Conservation (phyloP, 2,888 invertebrate species). For the Cosmorhoe ocellata region DNA sequence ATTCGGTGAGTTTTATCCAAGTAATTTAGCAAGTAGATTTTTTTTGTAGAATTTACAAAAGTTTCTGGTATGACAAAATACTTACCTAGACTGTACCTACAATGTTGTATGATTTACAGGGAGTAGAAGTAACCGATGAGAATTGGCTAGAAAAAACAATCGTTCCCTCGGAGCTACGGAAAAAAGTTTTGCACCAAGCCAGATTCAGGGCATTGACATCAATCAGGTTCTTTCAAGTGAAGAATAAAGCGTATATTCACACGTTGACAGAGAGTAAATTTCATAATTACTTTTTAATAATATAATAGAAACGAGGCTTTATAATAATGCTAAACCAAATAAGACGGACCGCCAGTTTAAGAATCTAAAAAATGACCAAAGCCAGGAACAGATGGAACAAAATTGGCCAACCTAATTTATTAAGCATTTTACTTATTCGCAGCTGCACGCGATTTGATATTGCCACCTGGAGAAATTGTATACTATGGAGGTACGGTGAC, state of each 20-base stretch:
- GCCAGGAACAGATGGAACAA: too few species aligned
- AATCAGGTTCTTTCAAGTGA: conserved; percentile 73
- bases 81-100: background rate
- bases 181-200: conserved; percentile 75
- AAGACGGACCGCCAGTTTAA: too few species aligned
- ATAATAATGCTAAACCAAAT: too few species aligned
- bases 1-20: conserved; percentile 56
- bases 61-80: background rate
- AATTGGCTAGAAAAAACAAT: conserved; percentile 73
- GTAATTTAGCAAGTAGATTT: too few species aligned
- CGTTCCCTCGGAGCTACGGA: conserved; percentile 66
- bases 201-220: conserved; percentile 73
- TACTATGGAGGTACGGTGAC: conserved; percentile 78
- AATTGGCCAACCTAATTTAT: too few species aligned
- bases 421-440: background rate
- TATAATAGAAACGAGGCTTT: too few species aligned
- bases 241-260: conserved; percentile 76
- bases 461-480: conserved; percentile 79
- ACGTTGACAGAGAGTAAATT: conserved; percentile 70
- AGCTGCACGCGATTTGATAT: conserved; percentile 71
- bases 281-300: background rate
- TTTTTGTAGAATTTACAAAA: too few species aligned
- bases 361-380: too few species aligned
- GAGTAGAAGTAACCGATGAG: conserved; percentile 71
- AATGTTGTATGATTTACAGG: conserved; percentile 48